Percentiles rank a stretch among this genome's conserved stretches.
phyloP scores from a whole-genome alignment of 2,797 vertebrate species.

The Coilia nasus region DNA sequence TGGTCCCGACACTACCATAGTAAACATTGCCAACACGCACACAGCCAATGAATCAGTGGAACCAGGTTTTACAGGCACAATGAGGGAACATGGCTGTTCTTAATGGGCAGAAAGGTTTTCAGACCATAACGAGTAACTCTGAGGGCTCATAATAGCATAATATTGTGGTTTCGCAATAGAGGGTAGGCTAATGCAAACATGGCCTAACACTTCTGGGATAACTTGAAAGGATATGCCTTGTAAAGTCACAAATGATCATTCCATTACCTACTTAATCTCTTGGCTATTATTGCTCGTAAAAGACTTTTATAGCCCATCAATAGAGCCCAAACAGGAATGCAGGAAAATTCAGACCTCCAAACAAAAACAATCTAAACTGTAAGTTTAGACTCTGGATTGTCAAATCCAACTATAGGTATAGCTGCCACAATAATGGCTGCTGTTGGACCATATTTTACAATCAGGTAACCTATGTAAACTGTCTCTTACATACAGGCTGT shows the following conservation, averaged over 20 bases:
- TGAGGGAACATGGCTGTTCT: constrained; percentile 24
- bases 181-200: background rate
- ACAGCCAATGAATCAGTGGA: constrained; percentile 46
- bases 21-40: constrained; percentile 55
- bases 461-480: background rate
- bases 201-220: no score
- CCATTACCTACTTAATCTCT: no score
- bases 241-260: no score
- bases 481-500: background rate
- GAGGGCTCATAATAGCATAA: background rate
- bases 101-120: background rate
- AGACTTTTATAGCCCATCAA: background rate
- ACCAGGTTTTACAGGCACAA: constrained; percentile 45
- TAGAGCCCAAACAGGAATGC: background rate
- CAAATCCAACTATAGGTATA: background rate
- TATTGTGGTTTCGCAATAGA: background rate
- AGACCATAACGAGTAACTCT: background rate
- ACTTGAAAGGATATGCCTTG: no score
- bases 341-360: background rate
- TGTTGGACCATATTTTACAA: background rate
- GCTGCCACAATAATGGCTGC: background rate
- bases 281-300: background rate
- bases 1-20: constrained; percentile 49
- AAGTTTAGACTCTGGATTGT: background rate
- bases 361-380: background rate